These are phyloP conservation scores for Penaeus chinensis DNA, from an alignment of 1,140 invertebrate genomes.

Conservation along the genomic window DNA sequence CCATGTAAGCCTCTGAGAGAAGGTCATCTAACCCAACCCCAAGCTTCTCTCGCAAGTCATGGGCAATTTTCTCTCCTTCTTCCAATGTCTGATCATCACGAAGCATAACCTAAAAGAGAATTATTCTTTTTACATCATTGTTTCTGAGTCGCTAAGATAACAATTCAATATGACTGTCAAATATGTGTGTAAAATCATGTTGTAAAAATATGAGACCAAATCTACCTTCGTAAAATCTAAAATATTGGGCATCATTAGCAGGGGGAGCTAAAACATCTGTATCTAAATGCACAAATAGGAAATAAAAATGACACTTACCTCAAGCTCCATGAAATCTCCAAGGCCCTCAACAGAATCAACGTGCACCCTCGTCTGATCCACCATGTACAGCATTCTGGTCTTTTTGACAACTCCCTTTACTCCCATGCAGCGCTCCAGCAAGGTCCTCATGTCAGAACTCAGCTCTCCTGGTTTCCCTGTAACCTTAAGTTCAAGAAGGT, in stretches of 20 bases:
- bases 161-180: too few species aligned
- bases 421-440: slow-evolving; percentile 56
- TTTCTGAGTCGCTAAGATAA: too few species aligned
- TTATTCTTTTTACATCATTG: not conserved
- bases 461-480: slow-evolving; percentile 22
- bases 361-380: slow-evolving; percentile 88
- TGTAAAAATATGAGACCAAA: too few species aligned
- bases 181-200: too few species aligned
- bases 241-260: too few species aligned
- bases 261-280: too few species aligned
- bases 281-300: too few species aligned
- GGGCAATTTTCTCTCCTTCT: slow-evolving; percentile 79
- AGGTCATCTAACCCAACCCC: slow-evolving; percentile 77
- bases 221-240: too few species aligned
- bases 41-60: slow-evolving; percentile 78
- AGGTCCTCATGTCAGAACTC: slow-evolving; percentile 30
- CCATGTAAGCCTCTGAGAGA: slow-evolving; percentile 82
- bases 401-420: slow-evolving; percentile 67
- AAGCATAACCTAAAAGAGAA: slow-evolving; percentile 71
- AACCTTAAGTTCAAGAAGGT: slow-evolving; percentile 16
- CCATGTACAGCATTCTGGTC: slow-evolving; percentile 79
- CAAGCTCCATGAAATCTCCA: slow-evolving; percentile 90
- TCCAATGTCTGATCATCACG: slow-evolving; percentile 76
- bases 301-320: slow-evolving; percentile 67
- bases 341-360: slow-evolving; percentile 84